Evolutionary conservation across 2,113 vertebrate genomes (phyloP), one percentile per base, ranked within the genome.

Genomic region (Nothoprocta perdicaria): DNA sequence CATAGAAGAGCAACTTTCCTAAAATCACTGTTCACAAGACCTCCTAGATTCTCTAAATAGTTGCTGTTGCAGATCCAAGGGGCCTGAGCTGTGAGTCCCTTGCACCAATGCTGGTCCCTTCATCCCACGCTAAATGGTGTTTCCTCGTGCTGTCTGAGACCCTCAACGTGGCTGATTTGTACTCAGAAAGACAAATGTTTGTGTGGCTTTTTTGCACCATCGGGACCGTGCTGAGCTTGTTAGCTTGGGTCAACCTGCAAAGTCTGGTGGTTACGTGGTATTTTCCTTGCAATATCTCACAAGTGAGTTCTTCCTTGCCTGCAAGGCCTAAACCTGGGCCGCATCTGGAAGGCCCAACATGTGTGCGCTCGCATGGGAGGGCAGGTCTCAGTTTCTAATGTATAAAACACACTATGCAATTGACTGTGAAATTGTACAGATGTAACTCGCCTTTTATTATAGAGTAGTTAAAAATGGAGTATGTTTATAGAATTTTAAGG

Each of bases 1-100:
- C 2, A 14, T 3, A 12, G 10, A 26, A 46, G n/a, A 4, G 1
- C 2, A 57, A 10, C 1, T 6, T 40, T 77, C 60, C 1, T 2
- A 68, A 68, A 68, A 35, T 29, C 24, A 21, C 48, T 48, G 22
- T 53, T 21, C 24, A 11, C 35, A 65, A 38, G 38, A 48, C 21
- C 33, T 1, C 0, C 48, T 57, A 18, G 48, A 65, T 87, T 40
- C 12, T 9, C 29, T 6, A 3, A 5, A 2, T 31, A 10, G 35
- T 48, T 52, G 24, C 23, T 52, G 48, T 18, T 48, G 33, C n/a
- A 61, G 73, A 77, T 27, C 9, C 57, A 57, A 66, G 52, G 6
- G 22, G 40, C 27, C 18, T n/a, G 63, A 43, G 41, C 41, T 40
- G 0, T 58, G 10, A 22, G 35, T 84, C 7, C 14, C 9, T 38